These are phyloP conservation scores for Cheumatopsyche charites DNA, from an alignment of 1,140 invertebrate species.

Conservation along the genomic window DNA sequence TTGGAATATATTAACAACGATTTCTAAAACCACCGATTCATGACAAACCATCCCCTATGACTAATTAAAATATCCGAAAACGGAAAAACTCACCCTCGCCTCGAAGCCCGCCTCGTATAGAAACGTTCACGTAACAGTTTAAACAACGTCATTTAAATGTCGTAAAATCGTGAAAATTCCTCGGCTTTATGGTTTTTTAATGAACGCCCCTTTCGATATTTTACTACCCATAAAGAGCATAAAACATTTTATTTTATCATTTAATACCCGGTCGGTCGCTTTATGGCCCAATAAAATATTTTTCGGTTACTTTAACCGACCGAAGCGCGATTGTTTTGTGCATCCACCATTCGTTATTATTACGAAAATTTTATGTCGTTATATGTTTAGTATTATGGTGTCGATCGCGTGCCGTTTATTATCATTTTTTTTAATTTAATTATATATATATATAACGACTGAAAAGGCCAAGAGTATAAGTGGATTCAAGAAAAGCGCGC, in stretches of 20 bases:
- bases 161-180: conserved; percentile 25
- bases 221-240: conserved; percentile 19
- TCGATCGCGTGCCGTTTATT: too few relatives aligned
- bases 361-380: neutral
- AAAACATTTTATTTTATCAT: conserved; percentile 20
- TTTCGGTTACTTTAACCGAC: conserved; percentile 1
- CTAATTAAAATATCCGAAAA: too few relatives aligned
- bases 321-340: neutral
- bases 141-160: conserved; percentile 23
- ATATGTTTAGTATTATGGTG: too few relatives aligned
- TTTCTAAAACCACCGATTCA: too few relatives aligned
- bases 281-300: conserved; percentile 18
- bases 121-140: neutral
- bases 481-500: too few relatives aligned
- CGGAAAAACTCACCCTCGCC: too few relatives aligned
- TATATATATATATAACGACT: too few relatives aligned
- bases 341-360: neutral
- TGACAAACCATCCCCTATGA: too few relatives aligned
- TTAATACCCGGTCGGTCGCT: neutral
- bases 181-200: conserved; percentile 26
- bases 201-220: conserved; percentile 26
- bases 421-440: too few relatives aligned
- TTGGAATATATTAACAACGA: too few relatives aligned
- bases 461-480: too few relatives aligned
- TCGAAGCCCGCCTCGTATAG: too few relatives aligned